Conservation (phyloP, 2,113 vertebrate genomes). For the Todiramphus chloris region DNA sequence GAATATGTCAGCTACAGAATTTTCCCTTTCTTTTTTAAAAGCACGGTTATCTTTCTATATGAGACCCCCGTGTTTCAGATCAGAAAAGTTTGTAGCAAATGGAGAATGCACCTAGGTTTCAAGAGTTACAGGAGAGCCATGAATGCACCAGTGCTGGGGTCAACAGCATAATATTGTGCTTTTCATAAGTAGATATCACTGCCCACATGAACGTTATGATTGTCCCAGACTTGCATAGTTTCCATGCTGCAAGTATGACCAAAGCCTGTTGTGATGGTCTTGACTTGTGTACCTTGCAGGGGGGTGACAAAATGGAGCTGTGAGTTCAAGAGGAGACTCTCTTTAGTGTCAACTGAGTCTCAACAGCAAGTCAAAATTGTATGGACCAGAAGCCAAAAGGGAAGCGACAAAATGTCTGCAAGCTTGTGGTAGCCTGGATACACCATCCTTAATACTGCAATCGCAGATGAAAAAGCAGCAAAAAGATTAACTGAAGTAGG, state of each 20-base stretch:
- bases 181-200: background rate
- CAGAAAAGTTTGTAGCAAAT: background rate
- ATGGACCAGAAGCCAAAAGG: background rate
- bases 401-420: background rate
- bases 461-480: background rate
- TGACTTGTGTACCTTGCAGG: background rate
- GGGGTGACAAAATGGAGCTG: background rate
- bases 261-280: background rate
- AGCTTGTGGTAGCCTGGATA: background rate
- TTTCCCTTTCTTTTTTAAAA: background rate
- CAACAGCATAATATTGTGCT: rapidly evolving
- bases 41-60: background rate
- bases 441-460: background rate
- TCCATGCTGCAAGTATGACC: background rate
- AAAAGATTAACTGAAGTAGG: background rate
- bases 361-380: background rate
- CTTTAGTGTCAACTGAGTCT: background rate
- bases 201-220: background rate
- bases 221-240: background rate
- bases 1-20: background rate
- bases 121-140: background rate
- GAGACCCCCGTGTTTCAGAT: background rate
- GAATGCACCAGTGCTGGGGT: too few species aligned
- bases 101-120: background rate
- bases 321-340: background rate